A percentile compares a stretch with the other conserved stretches of the same genome.
Evolutionary conservation across 2,797 vertebrate species (phyloP).

Genomic region (Bufotes viridis): DNA sequence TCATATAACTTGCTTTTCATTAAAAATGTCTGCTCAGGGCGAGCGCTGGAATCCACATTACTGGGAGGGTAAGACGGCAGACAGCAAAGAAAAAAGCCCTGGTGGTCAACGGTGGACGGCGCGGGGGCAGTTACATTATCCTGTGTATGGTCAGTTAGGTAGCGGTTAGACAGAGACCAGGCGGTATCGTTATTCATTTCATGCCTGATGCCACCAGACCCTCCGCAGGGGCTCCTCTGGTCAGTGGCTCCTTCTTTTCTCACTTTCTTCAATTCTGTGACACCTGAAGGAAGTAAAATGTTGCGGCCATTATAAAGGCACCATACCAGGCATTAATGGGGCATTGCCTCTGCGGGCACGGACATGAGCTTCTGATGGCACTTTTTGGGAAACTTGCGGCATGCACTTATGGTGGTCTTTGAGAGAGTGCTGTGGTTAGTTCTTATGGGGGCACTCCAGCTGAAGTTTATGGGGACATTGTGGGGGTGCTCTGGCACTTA

Average conservation of each 20-base stretch:
- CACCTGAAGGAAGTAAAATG: neutral
- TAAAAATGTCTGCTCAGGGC: slow-evolving; percentile 38
- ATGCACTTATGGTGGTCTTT: neutral
- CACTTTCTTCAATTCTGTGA: neutral
- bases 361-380: too few species aligned
- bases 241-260: neutral
- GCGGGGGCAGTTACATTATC: neutral
- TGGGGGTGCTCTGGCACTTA: neutral
- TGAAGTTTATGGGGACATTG: too few species aligned
- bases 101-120: neutral
- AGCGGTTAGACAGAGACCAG: neutral
- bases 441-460: neutral
- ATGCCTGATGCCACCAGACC: neutral
- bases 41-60: slow-evolving; percentile 28
- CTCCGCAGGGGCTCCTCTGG: neutral
- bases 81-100: neutral
- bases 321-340: neutral
- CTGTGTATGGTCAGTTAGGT: neutral
- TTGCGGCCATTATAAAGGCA: neutral
- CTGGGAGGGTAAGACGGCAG: neutral
- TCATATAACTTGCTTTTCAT: slow-evolving; percentile 78
- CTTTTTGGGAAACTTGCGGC: too few species aligned
- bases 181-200: neutral
- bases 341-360: neutral
- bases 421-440: neutral